A percentile compares a stretch with the other conserved stretches of the same genome.
phyloP scores from a whole-genome alignment of 2,113 vertebrate species.

The Turdus rufiventris region DNA sequence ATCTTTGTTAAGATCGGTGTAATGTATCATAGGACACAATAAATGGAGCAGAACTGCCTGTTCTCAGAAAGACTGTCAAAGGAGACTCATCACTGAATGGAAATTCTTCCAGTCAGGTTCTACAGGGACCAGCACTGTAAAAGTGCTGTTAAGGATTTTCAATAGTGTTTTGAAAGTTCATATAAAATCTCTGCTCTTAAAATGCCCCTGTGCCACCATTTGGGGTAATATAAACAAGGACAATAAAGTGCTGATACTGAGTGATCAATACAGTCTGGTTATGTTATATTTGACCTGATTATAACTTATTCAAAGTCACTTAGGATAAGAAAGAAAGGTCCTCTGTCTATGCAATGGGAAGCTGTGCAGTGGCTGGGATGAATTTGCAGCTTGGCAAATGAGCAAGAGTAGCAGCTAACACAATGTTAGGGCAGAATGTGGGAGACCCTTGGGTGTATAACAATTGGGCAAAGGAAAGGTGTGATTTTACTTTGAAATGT shows the following conservation, averaged over 20 bases:
- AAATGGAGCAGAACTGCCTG: constrained; percentile 14
- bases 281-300: background rate
- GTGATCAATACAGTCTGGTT: background rate
- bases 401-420: background rate
- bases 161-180: background rate
- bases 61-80: constrained; percentile 2
- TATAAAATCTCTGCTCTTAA: background rate
- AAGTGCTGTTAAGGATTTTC: background rate
- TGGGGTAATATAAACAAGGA: background rate
- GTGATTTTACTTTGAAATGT: background rate
- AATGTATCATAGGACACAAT: background rate
- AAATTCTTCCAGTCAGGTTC: constrained; percentile 10
- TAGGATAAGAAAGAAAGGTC: background rate
- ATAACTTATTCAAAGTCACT: background rate
- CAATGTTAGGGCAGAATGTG: background rate
- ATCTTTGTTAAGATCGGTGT: constrained; percentile 15
- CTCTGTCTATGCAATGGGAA: background rate
- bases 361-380: background rate
- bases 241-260: background rate
- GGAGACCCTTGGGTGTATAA: background rate
- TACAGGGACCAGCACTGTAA: background rate
- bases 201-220: background rate
- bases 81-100: background rate
- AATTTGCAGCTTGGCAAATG: background rate
- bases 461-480: background rate